phyloP scores from a whole-genome alignment of 2,888 invertebrate species.

The Mallateleia sp. region DNA sequence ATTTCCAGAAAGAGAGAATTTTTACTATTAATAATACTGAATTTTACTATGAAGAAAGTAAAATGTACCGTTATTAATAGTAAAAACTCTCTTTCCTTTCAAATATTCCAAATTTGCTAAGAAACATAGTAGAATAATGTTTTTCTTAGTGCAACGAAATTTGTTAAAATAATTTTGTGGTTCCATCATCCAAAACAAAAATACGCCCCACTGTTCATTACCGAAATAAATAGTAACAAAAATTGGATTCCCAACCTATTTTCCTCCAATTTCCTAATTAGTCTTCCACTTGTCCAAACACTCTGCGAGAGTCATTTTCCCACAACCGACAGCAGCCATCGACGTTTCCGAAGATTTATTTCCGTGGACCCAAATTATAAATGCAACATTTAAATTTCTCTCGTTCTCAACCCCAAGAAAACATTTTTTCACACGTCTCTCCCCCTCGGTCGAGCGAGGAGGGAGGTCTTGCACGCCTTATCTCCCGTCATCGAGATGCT shows the following conservation, averaged over 20 bases:
- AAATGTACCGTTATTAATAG: no score
- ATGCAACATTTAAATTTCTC: constrained; percentile 66
- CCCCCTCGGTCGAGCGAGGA: constrained; percentile 37
- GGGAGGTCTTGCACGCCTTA: constrained; percentile 59
- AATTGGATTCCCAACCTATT: constrained; percentile 36
- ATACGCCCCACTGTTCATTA: not conserved
- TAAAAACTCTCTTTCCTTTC: no score
- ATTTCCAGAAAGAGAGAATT: no score
- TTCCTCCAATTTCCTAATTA: constrained; percentile 53
- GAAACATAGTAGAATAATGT: no score
- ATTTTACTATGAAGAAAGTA: no score
- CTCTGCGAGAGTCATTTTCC: constrained; percentile 28
- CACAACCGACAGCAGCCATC: constrained; percentile 37
- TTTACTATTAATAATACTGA: no score
- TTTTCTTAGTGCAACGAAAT: no score
- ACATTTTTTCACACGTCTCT: constrained; percentile 76
- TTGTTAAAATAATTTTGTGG: no score
- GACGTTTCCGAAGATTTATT: constrained; percentile 54
- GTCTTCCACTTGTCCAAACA: constrained; percentile 72
- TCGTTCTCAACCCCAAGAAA: not conserved
- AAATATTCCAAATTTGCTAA: no score
- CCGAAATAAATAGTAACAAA: constrained; percentile 39
- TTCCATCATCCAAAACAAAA: not conserved
- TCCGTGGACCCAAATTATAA: constrained; percentile 64
- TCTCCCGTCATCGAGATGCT: constrained; percentile 74